Percentiles rank a stretch among this genome's conserved stretches.
These are phyloP conservation scores for Sicus ferrugineus DNA, from an alignment of 2,888 invertebrate genomes.

Conservation along the genomic window DNA sequence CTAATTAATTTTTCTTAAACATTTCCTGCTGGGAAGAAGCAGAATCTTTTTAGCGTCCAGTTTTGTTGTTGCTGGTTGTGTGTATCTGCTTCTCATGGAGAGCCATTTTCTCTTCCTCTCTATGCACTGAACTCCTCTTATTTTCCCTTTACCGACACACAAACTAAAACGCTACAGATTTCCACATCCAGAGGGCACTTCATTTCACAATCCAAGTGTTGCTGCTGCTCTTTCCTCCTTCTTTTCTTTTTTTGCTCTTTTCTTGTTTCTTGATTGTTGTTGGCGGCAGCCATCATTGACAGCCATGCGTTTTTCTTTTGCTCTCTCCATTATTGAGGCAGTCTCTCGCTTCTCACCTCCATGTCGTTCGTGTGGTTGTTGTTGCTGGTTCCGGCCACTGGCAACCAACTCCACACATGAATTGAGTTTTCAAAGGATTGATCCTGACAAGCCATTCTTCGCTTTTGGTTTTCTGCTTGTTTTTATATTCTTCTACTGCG, in stretches of 20 bases:
- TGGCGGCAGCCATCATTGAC: constrained; percentile 30
- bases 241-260: constrained; percentile 3
- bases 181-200: too few relatives aligned
- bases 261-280: constrained; percentile 13
- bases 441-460: neutral
- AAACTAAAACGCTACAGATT: too few relatives aligned
- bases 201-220: too few relatives aligned
- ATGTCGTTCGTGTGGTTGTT: neutral
- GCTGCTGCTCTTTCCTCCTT: neutral
- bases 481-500: neutral
- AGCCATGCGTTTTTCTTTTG: constrained; percentile 19
- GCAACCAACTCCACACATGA: neutral
- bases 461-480: neutral
- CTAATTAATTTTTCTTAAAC: too few relatives aligned
- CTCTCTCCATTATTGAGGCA: neutral
- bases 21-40: too few relatives aligned
- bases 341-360: neutral
- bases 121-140: neutral
- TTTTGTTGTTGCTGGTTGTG: too few relatives aligned
- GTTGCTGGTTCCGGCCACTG: neutral
- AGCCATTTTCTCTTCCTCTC: neutral
- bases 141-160: too few relatives aligned
- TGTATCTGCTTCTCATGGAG: too few relatives aligned
- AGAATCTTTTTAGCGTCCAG: too few relatives aligned
- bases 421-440: constrained; percentile 21